phyloP scores from a whole-genome alignment of 2,113 vertebrate species.

The Cyanoderma ruficeps region DNA sequence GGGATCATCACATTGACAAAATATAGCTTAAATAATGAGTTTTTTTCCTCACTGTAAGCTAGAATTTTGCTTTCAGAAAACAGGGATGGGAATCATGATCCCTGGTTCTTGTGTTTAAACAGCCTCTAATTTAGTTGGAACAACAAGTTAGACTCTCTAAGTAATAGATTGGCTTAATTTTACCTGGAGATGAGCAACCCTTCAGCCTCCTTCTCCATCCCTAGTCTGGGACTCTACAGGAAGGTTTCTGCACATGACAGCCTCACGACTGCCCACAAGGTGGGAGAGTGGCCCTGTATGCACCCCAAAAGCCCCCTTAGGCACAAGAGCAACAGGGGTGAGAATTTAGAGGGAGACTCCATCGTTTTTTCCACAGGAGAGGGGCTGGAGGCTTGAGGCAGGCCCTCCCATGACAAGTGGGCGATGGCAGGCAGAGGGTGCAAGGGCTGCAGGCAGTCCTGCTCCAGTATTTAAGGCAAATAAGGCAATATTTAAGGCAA shows the following conservation, averaged over 20 bases:
- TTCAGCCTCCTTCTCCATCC: neutral
- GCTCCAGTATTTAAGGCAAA: neutral
- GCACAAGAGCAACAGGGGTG: neutral
- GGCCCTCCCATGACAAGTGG: fast-evolving
- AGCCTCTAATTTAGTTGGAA: neutral
- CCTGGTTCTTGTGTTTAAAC: neutral
- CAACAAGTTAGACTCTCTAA: fast-evolving
- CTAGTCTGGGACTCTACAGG: neutral
- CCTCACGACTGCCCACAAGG: neutral
- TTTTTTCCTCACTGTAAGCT: neutral
- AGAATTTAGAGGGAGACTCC: neutral
- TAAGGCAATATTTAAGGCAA: neutral
- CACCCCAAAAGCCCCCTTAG: fast-evolving
- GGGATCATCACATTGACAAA: neutral
- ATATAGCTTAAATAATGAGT: neutral
- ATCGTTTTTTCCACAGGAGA: neutral
- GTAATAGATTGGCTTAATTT: neutral
- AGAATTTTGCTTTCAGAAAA: neutral
- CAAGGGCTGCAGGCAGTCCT: neutral
- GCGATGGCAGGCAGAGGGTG: neutral
- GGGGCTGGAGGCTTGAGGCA: fast-evolving
- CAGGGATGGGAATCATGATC: fast-evolving
- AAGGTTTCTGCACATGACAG: fast-evolving
- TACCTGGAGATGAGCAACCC: neutral
- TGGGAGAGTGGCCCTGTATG: neutral